Percentiles rank a stretch among this genome's conserved stretches.
Conservation (phyloP, 2,888 invertebrate species). For the Erebia epiphron region DNA sequence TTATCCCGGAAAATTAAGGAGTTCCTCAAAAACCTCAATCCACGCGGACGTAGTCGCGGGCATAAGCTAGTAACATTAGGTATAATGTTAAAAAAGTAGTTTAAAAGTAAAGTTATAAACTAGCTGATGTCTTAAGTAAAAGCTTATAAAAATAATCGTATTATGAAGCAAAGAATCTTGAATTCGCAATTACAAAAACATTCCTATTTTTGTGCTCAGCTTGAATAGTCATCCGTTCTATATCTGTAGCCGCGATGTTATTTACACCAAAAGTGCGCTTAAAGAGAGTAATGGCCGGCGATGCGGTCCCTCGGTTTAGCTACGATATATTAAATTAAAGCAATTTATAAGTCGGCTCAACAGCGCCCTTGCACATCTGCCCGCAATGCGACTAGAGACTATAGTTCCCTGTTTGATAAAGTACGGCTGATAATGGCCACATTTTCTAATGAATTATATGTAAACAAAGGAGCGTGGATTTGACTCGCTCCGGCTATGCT, state of each 20-base stretch:
- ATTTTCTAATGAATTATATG: background rate
- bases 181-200: too few relatives aligned
- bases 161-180: too few relatives aligned
- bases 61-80: too few relatives aligned
- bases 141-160: too few relatives aligned
- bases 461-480: too few relatives aligned
- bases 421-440: background rate
- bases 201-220: background rate
- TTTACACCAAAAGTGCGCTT: constrained; percentile 13
- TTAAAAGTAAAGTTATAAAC: too few relatives aligned
- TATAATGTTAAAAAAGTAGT: too few relatives aligned
- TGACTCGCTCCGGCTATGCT: too few relatives aligned
- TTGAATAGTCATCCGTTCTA: background rate
- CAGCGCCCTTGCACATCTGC: constrained; percentile 8
- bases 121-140: too few relatives aligned
- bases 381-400: constrained; percentile 15
- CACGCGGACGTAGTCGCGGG: too few relatives aligned
- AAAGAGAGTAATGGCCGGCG: constrained; percentile 18
- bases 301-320: constrained; percentile 17
- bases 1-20: too few relatives aligned
- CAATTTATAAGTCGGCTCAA: constrained; percentile 13
- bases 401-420: background rate
- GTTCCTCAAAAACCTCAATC: too few relatives aligned
- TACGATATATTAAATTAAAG: constrained; percentile 18
- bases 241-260: background rate